phyloP scores from a whole-genome alignment of 2,113 vertebrate species.

The Epinephelus cyanopodus region DNA sequence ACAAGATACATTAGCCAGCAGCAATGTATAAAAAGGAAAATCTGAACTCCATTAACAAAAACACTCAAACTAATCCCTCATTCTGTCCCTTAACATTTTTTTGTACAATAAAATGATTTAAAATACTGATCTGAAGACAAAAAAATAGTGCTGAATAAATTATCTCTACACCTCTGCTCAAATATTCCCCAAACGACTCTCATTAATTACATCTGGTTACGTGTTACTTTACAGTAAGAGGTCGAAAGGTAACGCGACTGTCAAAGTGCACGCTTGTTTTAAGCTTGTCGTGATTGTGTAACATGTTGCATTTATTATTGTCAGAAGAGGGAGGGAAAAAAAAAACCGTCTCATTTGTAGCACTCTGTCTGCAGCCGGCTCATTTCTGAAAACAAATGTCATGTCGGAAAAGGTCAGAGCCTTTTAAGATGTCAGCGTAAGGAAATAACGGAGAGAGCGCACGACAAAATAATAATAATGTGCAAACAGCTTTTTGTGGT shows the following conservation, averaged over 20 bases:
- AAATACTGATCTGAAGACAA: constrained; percentile 65
- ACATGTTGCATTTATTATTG: constrained; percentile 45
- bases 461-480: constrained; percentile 5
- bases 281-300: constrained; percentile 54
- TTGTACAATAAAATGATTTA: constrained; percentile 52
- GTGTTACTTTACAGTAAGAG: constrained; percentile 51
- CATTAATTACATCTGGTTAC: constrained; percentile 51
- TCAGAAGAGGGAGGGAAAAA: constrained; percentile 8
- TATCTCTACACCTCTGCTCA: constrained; percentile 49
- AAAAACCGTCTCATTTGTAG: constrained; percentile 67
- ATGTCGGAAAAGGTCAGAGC: constrained; percentile 68
- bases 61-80: constrained; percentile 45
- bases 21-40: constrained; percentile 50
- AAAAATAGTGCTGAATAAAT: constrained; percentile 67
- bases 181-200: constrained; percentile 28
- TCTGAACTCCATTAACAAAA: constrained; percentile 44
- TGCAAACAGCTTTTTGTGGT: constrained; percentile 40
- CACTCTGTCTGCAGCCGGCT: constrained; percentile 43
- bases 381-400: constrained; percentile 73
- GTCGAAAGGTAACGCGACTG: constrained; percentile 31
- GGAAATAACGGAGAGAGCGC: constrained; percentile 34
- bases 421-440: constrained; percentile 54
- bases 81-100: constrained; percentile 32
- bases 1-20: constrained; percentile 61
- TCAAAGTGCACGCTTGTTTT: constrained; percentile 60